phyloP scores from a whole-genome alignment of 2,113 vertebrate genomes.

The Hemiscyllium ocellatum region DNA sequence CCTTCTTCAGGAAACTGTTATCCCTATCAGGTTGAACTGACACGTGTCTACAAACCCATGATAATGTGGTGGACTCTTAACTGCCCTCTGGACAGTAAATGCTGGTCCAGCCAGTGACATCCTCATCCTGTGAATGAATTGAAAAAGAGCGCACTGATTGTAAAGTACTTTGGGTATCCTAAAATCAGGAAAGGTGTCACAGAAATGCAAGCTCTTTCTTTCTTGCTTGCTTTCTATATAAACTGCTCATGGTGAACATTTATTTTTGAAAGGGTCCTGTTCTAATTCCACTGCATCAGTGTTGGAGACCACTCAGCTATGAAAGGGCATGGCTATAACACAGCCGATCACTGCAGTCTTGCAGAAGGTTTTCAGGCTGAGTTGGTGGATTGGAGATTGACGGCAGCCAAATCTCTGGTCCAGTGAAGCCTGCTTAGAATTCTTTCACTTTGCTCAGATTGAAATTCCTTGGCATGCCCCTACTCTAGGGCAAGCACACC shows the following conservation, averaged over 20 bases:
- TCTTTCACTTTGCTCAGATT: conserved; percentile 39
- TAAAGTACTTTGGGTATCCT: not conserved
- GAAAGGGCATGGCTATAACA: not conserved
- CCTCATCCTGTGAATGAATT: too few relatives aligned
- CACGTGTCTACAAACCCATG: too few relatives aligned
- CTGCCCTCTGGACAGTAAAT: too few relatives aligned
- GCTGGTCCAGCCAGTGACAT: too few relatives aligned
- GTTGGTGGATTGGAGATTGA: not conserved
- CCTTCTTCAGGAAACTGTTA: too few relatives aligned
- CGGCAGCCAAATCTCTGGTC: conserved; percentile 31
- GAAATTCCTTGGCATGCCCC: conserved; percentile 39
- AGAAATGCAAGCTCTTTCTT: not conserved
- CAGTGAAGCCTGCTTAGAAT: conserved; percentile 38
- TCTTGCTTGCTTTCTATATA: not conserved
- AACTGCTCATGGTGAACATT: not conserved
- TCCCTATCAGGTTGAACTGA: too few relatives aligned
- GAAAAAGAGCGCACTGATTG: not conserved
- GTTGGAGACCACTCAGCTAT: not conserved
- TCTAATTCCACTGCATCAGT: not conserved
- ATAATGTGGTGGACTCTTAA: too few relatives aligned
- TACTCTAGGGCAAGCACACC: not conserved
- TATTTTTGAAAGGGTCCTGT: not conserved
- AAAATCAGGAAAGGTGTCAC: too few relatives aligned
- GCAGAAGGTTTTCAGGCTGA: not conserved
- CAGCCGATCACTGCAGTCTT: not conserved